Evolutionary conservation across 1,140 invertebrate genomes (phyloP), one percentile per base, ranked within the genome.

Genomic region (Potamilus streckersoni): DNA sequence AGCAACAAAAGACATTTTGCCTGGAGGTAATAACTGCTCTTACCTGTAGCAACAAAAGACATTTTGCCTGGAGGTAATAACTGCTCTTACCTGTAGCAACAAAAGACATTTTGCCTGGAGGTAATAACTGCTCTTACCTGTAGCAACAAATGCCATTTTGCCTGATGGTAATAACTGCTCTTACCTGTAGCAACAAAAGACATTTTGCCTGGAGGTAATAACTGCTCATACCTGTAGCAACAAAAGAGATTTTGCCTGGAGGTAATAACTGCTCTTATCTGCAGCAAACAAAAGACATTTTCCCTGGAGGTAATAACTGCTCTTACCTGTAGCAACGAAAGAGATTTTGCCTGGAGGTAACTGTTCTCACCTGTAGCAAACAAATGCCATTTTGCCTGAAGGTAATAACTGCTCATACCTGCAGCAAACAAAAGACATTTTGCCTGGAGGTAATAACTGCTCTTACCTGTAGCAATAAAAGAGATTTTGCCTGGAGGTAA

Each of bases 251-350:
- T 64, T 64, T 64, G 16, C 2, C 19, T 16, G 63, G 63, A 27
- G 15, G 23, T 20, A 27, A n/a, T n/a, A n/a, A n/a, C n/a, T 31
- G 27, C 27, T n/a, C 80, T 92, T 95, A 96, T 95, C 96, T 97
- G 95, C 96, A 97, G 93, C 96, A 97, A 93, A 96, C 93, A n/a
- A n/a, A n/a, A n/a, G n/a, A n/a, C n/a, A n/a, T n/a, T n/a, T n/a
- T n/a, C n/a, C n/a, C n/a, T n/a, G n/a, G n/a, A n/a, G n/a, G n/a
- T n/a, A n/a, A n/a, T n/a, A n/a, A n/a, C n/a, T n/a, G 23, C 2
- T n/a, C 80, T 92, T 95, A 96, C 95, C 96, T 97, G 95, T 96
- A 97, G 93, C 96, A 97, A 93, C 95, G 93, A 89, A 96, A 95
- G 93, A 23, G 1, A 23, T 23, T 23, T 23, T 23, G 1, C 23